phyloP scores from a whole-genome alignment of 2,888 invertebrate species.

The Sinopyrophorus schimmeli region DNA sequence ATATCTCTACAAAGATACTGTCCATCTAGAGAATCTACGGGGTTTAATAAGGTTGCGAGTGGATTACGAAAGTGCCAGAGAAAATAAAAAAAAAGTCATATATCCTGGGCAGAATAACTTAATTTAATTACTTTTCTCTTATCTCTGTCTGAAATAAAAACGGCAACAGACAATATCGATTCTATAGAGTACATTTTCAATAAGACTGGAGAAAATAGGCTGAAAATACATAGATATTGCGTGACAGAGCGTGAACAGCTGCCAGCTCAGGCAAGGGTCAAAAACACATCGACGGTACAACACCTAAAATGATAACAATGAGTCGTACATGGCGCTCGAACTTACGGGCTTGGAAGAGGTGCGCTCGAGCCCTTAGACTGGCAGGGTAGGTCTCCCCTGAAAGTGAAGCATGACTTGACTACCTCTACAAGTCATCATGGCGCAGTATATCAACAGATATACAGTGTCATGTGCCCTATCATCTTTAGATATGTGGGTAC shows the following conservation, averaged over 20 bases:
- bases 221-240: conserved; percentile 24
- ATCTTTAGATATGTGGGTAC: conserved; percentile 32
- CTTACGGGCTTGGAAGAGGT: conserved; percentile 55
- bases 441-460: conserved; percentile 27
- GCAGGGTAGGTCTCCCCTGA: conserved; percentile 61
- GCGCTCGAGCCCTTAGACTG: conserved; percentile 53
- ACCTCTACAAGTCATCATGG: conserved; percentile 34
- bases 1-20: too few species aligned
- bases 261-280: conserved; percentile 39
- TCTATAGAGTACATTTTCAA: conserved; percentile 2
- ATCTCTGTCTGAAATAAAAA: conserved; percentile 18
- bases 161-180: conserved; percentile 10
- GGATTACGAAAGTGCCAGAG: too few species aligned
- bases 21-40: too few species aligned
- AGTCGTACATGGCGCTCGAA: conserved; percentile 42
- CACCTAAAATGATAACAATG: conserved; percentile 42
- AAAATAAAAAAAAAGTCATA: background rate
- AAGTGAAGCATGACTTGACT: conserved; percentile 54
- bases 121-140: background rate
- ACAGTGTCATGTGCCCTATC: conserved; percentile 32
- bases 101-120: background rate
- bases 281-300: conserved; percentile 43
- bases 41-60: too few species aligned
- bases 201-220: conserved; percentile 11
- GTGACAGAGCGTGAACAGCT: conserved; percentile 33